Conservation (phyloP, 2,797 vertebrate species). For the Epinephelus awoara region DNA sequence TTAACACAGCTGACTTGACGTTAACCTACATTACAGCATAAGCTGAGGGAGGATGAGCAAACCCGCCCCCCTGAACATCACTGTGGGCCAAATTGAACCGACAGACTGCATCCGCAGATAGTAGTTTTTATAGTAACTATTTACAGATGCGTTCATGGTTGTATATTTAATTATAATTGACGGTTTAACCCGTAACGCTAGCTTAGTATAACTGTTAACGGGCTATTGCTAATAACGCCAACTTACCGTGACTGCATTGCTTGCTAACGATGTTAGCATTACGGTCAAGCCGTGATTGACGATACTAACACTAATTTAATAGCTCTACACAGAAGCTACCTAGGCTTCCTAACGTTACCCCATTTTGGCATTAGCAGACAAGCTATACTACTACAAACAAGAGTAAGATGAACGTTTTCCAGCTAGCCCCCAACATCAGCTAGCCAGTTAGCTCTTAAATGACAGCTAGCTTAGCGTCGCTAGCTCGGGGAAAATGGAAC, state of each 20-base stretch:
- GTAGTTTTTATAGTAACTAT: background rate
- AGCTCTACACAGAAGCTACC: accelerated
- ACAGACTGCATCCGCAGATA: background rate
- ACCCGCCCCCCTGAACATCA: background rate
- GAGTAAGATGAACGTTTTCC: background rate
- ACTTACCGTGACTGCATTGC: background rate
- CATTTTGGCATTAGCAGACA: background rate
- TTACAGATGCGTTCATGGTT: background rate
- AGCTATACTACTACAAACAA: accelerated
- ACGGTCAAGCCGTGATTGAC: background rate
- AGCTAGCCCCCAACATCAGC: too few relatives aligned
- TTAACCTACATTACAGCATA: background rate
- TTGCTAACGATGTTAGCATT: background rate
- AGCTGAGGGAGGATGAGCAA: background rate
- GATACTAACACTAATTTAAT: background rate
- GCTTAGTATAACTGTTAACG: background rate
- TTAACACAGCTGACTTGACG: background rate
- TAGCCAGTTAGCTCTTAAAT: background rate
- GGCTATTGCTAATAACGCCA: background rate
- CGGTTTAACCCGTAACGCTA: background rate
- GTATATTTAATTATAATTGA: background rate
- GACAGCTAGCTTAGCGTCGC: constrained; percentile 12
- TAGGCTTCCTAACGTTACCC: too few relatives aligned
- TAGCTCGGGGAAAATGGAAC: background rate
- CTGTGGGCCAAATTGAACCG: background rate